phyloP scores from a whole-genome alignment of 2,113 vertebrate genomes.

The Ceyx margarethae region DNA sequence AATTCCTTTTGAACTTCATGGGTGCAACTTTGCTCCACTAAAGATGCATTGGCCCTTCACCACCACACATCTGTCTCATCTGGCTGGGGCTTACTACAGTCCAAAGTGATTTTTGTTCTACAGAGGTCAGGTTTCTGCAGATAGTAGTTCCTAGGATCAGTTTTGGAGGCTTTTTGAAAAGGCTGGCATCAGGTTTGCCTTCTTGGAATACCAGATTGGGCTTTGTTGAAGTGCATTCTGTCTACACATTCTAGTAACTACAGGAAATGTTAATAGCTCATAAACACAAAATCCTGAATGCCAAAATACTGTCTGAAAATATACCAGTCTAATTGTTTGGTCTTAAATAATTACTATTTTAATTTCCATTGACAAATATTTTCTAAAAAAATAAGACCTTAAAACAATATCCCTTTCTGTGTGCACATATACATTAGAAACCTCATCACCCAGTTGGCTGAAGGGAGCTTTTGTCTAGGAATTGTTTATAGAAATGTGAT shows the following conservation, averaged over 20 bases:
- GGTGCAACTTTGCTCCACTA: background rate
- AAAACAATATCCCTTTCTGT: slow-evolving; percentile 6
- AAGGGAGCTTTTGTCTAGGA: slow-evolving; percentile 27
- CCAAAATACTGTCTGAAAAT: background rate
- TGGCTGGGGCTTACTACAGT: background rate
- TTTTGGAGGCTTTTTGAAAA: background rate
- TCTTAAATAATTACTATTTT: background rate
- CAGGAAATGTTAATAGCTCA: background rate
- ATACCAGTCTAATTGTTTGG: rapidly evolving
- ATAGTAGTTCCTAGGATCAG: background rate
- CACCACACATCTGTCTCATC: rapidly evolving
- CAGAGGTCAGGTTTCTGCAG: background rate
- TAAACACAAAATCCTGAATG: background rate
- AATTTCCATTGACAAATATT: background rate
- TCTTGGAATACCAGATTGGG: background rate
- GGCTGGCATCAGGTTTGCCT: background rate
- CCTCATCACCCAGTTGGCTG: background rate
- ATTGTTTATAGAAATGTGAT: background rate
- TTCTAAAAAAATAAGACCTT: background rate
- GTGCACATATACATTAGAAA: background rate
- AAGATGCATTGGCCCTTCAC: background rate
- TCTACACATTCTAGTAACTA: background rate
- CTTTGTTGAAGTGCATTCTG: background rate
- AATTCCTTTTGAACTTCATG: background rate
- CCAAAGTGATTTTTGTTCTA: background rate